Evolutionary conservation across 2,888 invertebrate genomes (phyloP), one percentile per base, ranked within the genome.

Genomic region (Chrysomela aeneicollis): DNA sequence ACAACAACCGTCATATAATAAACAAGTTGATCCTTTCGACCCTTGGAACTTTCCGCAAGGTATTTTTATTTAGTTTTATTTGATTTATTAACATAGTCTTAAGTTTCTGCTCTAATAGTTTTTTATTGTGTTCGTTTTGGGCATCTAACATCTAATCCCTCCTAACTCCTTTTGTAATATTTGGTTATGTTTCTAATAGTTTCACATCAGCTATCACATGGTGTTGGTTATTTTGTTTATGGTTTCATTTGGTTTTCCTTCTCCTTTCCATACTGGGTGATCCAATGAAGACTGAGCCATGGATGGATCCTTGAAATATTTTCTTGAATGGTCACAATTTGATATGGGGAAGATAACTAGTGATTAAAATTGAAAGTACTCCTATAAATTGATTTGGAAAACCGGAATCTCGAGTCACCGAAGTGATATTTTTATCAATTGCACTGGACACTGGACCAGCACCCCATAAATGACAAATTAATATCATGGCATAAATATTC

Each of bases 41-140:
- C 87, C 87, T 64, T 88, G 88, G 88, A 87, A 85, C 78, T 85
- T 84, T 76, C 82, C 82, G 82, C 85, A 85, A 84, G 82, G 87
- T 87, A 86, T 80, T 81, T 79, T 75, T 76, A 42, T 42, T 42
- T 42, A 3, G 15, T 42, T 54, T 74, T 71, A 73, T 71, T 74
- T 70, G 65, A 71, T 67, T 71, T 73, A 61, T 69, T 67, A 59
- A 61, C 64, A 69, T 66, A 54, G 57, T 74, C 65, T 70, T 68
- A 60, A 64, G 62, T 58, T 73, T 64, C 57, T 37, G 12, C 35
- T 18, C 19, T 19, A 15, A 35, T 9, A 19, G 1, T 18, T 2
- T 54, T 32, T 35, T 37, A 8, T 32, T 30, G 35, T 35, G 10
- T 35, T 42, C n/a, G 15, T 42, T 42, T 42, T 15, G 2, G 9